Evolutionary conservation across 2,797 vertebrate species (phyloP).

Genomic region (Tangara arthus): DNA sequence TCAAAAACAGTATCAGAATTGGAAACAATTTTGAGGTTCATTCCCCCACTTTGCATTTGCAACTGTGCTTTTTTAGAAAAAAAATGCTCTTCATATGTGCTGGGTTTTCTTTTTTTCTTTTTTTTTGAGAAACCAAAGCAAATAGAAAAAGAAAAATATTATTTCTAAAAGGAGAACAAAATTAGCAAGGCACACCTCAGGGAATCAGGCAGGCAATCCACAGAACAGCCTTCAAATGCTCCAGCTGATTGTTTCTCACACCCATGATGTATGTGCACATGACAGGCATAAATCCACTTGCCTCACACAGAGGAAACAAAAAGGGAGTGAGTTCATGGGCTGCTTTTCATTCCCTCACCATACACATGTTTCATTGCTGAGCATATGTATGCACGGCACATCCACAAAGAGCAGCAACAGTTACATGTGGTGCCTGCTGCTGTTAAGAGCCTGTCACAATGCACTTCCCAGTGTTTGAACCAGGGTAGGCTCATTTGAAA

Average conservation of each 20-base stretch:
- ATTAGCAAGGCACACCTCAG: not conserved
- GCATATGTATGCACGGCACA: not conserved
- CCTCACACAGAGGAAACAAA: not conserved
- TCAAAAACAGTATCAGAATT: not conserved
- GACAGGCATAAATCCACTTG: not conserved
- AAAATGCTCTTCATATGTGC: not conserved
- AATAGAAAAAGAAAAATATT: not conserved
- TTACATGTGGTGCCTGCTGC: not conserved
- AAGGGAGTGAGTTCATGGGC: not conserved
- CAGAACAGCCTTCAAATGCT: slow-evolving; percentile 8
- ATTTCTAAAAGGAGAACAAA: not conserved
- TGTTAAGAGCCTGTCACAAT: not conserved
- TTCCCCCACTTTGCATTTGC: not conserved
- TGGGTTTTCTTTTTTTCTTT: not conserved
- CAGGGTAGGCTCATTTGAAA: not conserved
- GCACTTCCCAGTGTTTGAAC: not conserved
- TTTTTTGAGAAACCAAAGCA: not conserved
- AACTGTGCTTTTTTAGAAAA: not conserved
- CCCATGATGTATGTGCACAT: not conserved
- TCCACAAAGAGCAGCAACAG: not conserved
- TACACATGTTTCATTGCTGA: not conserved
- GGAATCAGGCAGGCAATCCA: not conserved
- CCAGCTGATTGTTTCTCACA: slow-evolving; percentile 1
- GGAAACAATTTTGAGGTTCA: not conserved
- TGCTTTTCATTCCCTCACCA: slow-evolving; percentile 33